Percentiles rank a stretch among this genome's conserved stretches.
Conservation (phyloP, 2,888 invertebrate species). For the Orgyia antiqua region DNA sequence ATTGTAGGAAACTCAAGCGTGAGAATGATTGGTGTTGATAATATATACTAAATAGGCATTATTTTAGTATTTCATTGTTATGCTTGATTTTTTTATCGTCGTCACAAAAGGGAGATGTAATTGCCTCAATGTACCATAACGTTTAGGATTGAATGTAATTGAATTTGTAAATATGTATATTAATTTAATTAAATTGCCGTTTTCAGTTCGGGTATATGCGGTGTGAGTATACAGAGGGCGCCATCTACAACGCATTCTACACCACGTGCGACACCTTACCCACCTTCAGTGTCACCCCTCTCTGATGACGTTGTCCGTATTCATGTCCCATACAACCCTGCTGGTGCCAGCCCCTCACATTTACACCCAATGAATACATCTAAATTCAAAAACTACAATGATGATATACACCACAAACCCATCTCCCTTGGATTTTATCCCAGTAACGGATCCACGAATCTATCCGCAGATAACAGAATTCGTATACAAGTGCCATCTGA, state of each 20-base stretch:
- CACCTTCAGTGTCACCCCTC: constrained; percentile 80
- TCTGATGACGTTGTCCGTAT: constrained; percentile 84
- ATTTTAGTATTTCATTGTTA: too few species aligned
- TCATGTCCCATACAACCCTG: constrained; percentile 84
- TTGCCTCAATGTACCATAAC: too few species aligned
- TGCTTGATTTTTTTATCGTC: too few species aligned
- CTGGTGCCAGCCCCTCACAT: constrained; percentile 72
- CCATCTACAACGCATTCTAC: constrained; percentile 79
- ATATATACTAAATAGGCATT: too few species aligned
- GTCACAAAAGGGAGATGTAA: too few species aligned
- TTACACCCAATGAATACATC: constrained; percentile 68
- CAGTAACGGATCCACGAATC: constrained; percentile 75
- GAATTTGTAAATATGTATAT: too few species aligned
- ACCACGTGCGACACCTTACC: constrained; percentile 81
- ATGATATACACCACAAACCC: constrained; percentile 58
- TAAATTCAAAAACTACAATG: constrained; percentile 51
- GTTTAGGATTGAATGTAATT: too few species aligned
- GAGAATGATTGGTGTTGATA: too few species aligned
- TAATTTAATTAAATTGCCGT: background rate
- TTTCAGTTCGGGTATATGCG: constrained; percentile 71
- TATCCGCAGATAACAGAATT: constrained; percentile 82
- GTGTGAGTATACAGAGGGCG: constrained; percentile 71
- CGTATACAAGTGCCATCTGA: constrained; percentile 84
- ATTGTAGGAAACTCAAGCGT: too few species aligned
- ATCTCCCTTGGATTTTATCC: constrained; percentile 65